phyloP scores from a whole-genome alignment of 2,797 vertebrate species.

The Sebastes oblongus region DNA sequence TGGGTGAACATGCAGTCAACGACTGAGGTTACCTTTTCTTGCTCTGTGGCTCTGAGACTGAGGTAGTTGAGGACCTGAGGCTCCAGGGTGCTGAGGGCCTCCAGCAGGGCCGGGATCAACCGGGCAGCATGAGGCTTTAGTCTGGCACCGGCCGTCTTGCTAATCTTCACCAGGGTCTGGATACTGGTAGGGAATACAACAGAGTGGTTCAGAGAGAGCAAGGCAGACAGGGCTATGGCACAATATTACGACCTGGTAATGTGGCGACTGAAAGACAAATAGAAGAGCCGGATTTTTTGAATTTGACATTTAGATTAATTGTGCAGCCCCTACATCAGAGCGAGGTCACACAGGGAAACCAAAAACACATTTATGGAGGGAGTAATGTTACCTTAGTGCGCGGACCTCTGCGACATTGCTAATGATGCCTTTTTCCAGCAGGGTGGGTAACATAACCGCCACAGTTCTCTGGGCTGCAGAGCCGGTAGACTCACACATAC shows the following conservation, averaged over 20 bases:
- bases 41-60: constrained; percentile 95
- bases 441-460: constrained; percentile 90
- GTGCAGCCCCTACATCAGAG: background rate
- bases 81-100: constrained; percentile 94
- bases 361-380: background rate
- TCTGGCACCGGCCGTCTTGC: constrained; percentile 93
- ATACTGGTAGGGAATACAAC: constrained; percentile 79
- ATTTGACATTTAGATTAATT: no score
- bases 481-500: constrained; percentile 94
- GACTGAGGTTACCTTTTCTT: constrained; percentile 89
- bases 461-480: constrained; percentile 89
- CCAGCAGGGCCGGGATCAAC: constrained; percentile 93
- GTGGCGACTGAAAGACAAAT: background rate
- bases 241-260: background rate
- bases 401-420: constrained; percentile 95
- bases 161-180: constrained; percentile 98
- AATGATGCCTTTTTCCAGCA: constrained; percentile 95
- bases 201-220: background rate
- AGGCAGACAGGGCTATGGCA: background rate
- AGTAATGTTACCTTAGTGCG: constrained; percentile 87
- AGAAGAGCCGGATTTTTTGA: background rate
- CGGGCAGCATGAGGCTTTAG: constrained; percentile 93
- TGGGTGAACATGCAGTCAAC: background rate
- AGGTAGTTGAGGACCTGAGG: constrained; percentile 98
- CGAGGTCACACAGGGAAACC: background rate